These are phyloP conservation scores for Rhopalosiphum nymphaeae DNA, from an alignment of 2,888 invertebrate genomes.

Conservation along the genomic window DNA sequence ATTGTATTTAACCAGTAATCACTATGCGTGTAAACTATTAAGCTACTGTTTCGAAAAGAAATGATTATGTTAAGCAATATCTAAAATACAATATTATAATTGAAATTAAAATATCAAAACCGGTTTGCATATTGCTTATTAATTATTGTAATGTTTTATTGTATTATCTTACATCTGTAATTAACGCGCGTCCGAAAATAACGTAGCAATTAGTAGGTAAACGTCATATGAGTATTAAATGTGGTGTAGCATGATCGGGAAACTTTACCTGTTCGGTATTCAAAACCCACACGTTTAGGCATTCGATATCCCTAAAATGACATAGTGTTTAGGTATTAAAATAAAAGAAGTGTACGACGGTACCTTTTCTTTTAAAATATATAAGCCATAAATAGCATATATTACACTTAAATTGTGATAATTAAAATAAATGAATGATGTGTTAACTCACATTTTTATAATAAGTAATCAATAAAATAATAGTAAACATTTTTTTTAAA, in stretches of 20 bases:
- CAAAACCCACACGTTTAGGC: not conserved
- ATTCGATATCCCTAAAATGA: not conserved
- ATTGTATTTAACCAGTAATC: slow-evolving; percentile 28
- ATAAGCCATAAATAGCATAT: not conserved
- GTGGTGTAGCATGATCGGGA: not conserved
- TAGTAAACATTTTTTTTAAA: not conserved
- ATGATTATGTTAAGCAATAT: slow-evolving; percentile 20
- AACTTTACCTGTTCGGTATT: not conserved
- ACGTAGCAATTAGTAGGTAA: not conserved
- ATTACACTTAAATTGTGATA: not conserved
- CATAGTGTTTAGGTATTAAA: not conserved
- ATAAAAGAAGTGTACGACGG: not conserved
- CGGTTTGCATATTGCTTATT: not conserved
- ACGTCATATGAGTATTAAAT: not conserved
- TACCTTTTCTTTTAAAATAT: not conserved
- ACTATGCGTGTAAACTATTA: slow-evolving; percentile 39
- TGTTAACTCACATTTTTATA: not conserved
- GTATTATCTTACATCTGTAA: slow-evolving; percentile 16
- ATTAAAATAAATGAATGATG: not conserved
- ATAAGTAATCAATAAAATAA: not conserved
- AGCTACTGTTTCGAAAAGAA: slow-evolving; percentile 9
- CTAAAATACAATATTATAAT: not conserved
- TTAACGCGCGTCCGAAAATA: not conserved
- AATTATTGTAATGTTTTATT: not conserved
- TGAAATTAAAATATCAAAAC: slow-evolving; percentile 16